Evolutionary conservation across 2,888 invertebrate species (phyloP), one percentile per base, ranked within the genome.

Genomic region (Thera britannica): DNA sequence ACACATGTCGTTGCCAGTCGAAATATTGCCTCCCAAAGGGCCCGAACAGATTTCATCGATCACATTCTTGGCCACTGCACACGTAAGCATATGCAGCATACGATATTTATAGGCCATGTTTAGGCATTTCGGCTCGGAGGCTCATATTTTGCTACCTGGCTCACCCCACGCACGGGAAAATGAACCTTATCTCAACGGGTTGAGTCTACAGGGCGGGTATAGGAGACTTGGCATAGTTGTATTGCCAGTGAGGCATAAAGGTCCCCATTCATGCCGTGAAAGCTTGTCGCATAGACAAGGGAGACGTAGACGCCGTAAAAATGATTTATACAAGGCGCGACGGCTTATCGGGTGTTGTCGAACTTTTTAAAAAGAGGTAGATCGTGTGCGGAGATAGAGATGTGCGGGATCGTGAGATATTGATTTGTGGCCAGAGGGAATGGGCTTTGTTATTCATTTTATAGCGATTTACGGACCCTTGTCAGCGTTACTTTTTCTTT

Each of bases 231-330:
- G 76, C 61, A 68, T 75, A 75, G 73, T 76, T 83, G 81, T 83
- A 84, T 81, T 83, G 82, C 79, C 83, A 83, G 81, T 81, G 79
- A 80, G 81, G 84, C 81, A 89, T 92, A 91, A 90, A 90, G 88
- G 83, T 81, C 78, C 79, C 86, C 82, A 90, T 92, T 90, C 90
- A 89, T 77, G 84, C 82, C 83, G 83, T 90, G 90, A 90, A 92
- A 92, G 90, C 85, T 83, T 86, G 87, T 86, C 84, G 84, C 87
- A 87, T 88, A 90, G 89, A 89, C 88, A 88, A 87, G 86, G 82
- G 84, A 76, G 82, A 79, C 78, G 80, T 73, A 83, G 81, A 75
- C 80, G 85, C 85, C 84, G 87, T 91, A 89, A 90, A 92, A 89
- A 92, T 92, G 91, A 92, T 92, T 90, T 92, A 93, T 90, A 84